Conservation (phyloP, 2,797 vertebrate species). For the Sibirionetta formosa region DNA sequence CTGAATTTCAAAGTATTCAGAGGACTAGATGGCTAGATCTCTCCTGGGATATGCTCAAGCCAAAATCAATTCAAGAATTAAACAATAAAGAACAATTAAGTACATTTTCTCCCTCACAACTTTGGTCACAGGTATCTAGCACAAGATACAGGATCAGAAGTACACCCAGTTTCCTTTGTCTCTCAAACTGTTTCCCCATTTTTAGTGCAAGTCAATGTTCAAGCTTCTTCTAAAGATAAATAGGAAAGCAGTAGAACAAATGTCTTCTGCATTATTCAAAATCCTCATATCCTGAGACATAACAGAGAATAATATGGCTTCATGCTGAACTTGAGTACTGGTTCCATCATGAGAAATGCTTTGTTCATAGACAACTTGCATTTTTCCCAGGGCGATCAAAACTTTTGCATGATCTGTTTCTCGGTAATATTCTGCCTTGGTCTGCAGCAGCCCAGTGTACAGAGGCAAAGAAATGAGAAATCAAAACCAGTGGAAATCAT, state of each 20-base stretch:
- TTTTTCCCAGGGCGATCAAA: background rate
- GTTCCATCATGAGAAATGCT: background rate
- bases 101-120: background rate
- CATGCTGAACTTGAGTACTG: background rate
- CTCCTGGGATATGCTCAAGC: background rate
- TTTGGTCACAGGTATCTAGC: background rate
- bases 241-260: background rate
- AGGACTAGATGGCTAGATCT: background rate
- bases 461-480: background rate
- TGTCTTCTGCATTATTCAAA: background rate
- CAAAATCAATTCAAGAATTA: background rate
- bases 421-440: background rate
- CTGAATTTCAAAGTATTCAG: background rate
- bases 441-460: background rate
- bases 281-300: background rate
- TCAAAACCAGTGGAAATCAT: background rate
- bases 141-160: background rate
- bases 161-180: background rate
- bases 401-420: background rate
- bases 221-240: background rate
- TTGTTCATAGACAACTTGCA: background rate
- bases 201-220: background rate
- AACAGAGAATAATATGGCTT: background rate
- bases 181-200: background rate
- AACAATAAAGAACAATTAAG: background rate